phyloP scores from a whole-genome alignment of 2,113 vertebrate species.

The Phylloscopus whistleri region DNA sequence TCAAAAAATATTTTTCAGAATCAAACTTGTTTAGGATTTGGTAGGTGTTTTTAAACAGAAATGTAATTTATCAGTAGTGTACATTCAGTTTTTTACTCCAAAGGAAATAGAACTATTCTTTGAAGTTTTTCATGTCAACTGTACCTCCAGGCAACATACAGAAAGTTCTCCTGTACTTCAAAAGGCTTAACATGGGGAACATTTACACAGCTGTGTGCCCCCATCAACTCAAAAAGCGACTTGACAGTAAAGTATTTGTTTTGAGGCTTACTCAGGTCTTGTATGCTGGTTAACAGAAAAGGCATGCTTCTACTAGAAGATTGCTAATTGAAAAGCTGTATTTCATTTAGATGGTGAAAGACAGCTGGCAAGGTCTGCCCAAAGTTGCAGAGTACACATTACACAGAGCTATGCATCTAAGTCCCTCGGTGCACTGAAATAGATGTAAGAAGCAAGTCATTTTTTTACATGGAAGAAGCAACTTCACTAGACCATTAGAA shows the following conservation, averaged over 20 bases:
- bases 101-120: neutral
- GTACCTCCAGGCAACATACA: neutral
- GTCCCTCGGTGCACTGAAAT: neutral
- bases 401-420: neutral
- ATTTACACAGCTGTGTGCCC: neutral
- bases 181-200: neutral
- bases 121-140: neutral
- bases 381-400: neutral
- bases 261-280: neutral
- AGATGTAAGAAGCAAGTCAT: neutral
- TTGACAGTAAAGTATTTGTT: neutral
- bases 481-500: neutral
- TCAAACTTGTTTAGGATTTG: neutral
- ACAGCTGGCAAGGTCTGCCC: neutral
- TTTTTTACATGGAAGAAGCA: neutral
- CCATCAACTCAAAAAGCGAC: neutral
- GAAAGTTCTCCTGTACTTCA: neutral
- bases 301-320: neutral
- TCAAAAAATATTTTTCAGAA: neutral
- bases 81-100: neutral
- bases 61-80: neutral
- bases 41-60: neutral
- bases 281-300: neutral
- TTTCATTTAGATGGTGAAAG: neutral
- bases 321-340: neutral